Conservation (phyloP, 1,140 invertebrate species). For the Thereuonema tuberculata region DNA sequence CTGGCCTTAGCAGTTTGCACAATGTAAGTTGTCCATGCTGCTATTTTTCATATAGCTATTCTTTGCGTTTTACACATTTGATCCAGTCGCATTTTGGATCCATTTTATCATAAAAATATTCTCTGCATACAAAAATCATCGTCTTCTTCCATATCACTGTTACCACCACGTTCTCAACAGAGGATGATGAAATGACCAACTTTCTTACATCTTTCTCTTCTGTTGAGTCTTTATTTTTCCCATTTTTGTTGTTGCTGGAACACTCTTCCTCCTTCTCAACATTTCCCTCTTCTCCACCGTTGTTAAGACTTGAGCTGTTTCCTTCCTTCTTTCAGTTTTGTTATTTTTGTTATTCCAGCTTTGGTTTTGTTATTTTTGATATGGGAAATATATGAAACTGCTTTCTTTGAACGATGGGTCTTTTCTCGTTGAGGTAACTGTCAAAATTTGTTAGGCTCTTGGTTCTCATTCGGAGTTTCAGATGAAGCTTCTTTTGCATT, state of each 20-base stretch:
- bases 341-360: too few species aligned
- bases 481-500: too few species aligned
- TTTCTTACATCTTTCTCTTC: neutral
- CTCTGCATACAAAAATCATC: neutral
- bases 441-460: neutral
- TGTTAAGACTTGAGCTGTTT: neutral
- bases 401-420: neutral
- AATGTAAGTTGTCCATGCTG: neutral
- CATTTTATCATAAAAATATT: neutral
- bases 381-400: too few species aligned
- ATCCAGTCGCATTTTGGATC: too few species aligned
- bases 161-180: neutral
- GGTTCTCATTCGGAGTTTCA: neutral
- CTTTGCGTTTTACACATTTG: neutral
- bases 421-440: neutral
- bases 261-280: neutral
- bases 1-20: neutral
- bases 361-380: neutral
- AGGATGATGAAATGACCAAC: neutral
- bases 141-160: neutral
- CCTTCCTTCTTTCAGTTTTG: neutral
- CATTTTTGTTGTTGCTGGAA: neutral
- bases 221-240: neutral
- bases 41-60: neutral
- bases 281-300: neutral